phyloP scores from a whole-genome alignment of 1,140 invertebrate genomes.

The Eulimnadia texana region DNA sequence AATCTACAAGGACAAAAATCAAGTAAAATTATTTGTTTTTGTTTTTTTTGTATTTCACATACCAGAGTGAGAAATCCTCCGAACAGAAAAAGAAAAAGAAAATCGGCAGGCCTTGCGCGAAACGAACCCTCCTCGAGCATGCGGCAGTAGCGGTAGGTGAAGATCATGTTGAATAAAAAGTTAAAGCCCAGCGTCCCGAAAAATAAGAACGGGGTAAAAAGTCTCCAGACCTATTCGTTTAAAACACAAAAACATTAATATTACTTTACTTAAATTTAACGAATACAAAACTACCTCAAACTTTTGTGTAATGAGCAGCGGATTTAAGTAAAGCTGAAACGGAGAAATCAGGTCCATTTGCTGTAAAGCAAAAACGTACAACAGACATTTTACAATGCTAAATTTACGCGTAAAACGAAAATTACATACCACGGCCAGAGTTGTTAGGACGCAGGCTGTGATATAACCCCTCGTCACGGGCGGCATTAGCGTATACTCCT shows the following conservation, averaged over 20 bases:
- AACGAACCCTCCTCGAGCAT: conserved; percentile 99
- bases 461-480: conserved; percentile 94
- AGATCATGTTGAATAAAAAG: conserved; percentile 99
- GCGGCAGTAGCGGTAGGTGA: conserved; percentile 95
- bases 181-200: conserved; percentile 97
- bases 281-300: conserved; percentile 52
- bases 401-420: background rate
- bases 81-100: conserved; percentile 98
- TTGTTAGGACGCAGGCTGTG: conserved; percentile 95
- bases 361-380: conserved; percentile 54
- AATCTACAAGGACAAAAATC: conserved; percentile 36
- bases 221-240: conserved; percentile 82
- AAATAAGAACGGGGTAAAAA: conserved; percentile 94
- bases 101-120: conserved; percentile 87
- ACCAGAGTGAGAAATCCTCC: conserved; percentile 55
- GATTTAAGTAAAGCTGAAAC: conserved; percentile 98
- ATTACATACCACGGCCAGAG: conserved; percentile 82
- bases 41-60: no score
- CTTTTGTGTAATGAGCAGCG: conserved; percentile 77
- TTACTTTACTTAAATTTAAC: no score
- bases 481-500: conserved; percentile 91
- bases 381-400: conserved; percentile 9
- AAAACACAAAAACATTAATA: no score
- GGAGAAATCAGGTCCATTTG: conserved; percentile 93
- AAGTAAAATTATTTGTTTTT: conserved; percentile 7